These are phyloP conservation scores for Hiodon tergisus DNA, from an alignment of 2,113 vertebrate species.

Conservation along the genomic window DNA sequence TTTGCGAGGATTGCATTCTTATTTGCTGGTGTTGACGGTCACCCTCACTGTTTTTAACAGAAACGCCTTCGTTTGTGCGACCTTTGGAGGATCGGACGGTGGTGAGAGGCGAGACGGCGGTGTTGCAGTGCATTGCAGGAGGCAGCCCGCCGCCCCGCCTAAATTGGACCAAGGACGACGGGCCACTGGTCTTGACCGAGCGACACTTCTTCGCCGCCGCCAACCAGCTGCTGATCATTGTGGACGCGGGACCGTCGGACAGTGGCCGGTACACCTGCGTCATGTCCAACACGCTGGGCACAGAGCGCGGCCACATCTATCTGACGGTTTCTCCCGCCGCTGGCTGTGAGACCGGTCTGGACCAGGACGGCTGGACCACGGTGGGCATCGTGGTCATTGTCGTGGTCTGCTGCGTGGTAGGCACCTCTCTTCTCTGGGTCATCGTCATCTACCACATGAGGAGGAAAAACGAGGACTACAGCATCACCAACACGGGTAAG, in stretches of 20 bases:
- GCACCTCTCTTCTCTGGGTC: conserved; percentile 94
- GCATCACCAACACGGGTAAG: conserved; percentile 90
- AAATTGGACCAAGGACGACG: conserved; percentile 86
- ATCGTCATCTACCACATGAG: conserved; percentile 97
- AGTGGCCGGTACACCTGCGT: conserved; percentile 89
- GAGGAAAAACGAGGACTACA: conserved; percentile 93
- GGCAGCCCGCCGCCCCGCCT: conserved; percentile 85
- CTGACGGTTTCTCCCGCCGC: conserved; percentile 61
- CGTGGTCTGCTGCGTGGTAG: conserved; percentile 89
- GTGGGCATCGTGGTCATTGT: conserved; percentile 91
- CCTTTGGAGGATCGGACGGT: conserved; percentile 80
- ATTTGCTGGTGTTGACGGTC: too few relatives aligned
- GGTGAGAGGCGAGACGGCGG: conserved; percentile 80
- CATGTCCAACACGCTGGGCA: conserved; percentile 92
- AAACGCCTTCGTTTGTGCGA: conserved; percentile 77
- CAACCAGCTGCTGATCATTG: conserved; percentile 87
- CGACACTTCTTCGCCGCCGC: conserved; percentile 88
- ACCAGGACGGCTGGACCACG: conserved; percentile 59
- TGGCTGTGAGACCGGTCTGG: conserved; percentile 49
- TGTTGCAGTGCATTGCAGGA: conserved; percentile 86
- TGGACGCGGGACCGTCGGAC: conserved; percentile 72
- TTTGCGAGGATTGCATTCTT: too few relatives aligned
- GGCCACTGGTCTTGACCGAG: conserved; percentile 72
- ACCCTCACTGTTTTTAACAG: conserved; percentile 46
- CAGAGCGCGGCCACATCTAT: conserved; percentile 86